phyloP scores from a whole-genome alignment of 35 echinoderm and acorn worm species.

The Ophioderma brevispina region DNA sequence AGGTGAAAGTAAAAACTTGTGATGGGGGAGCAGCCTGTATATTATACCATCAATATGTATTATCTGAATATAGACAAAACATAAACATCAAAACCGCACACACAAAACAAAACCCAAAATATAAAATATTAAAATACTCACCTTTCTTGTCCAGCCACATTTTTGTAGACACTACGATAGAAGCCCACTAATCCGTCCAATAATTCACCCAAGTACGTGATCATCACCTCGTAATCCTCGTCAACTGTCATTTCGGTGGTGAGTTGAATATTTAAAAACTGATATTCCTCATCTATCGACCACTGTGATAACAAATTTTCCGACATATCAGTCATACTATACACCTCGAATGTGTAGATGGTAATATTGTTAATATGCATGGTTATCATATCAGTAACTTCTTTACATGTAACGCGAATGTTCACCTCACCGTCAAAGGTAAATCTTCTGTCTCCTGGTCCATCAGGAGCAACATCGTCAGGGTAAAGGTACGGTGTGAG shows the following conservation, averaged over 20 bases:
- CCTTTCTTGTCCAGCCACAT: slow-evolving; percentile 51
- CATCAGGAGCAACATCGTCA: slow-evolving; percentile 8
- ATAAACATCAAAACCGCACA: no score
- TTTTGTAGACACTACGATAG: slow-evolving; percentile 23
- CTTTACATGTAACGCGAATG: slow-evolving; percentile 36
- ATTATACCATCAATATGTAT: no score
- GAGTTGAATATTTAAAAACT: slow-evolving; percentile 5
- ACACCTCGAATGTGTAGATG: background rate
- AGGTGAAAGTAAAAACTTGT: no score
- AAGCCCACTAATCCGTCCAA: background rate
- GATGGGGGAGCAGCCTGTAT: no score
- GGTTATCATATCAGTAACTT: slow-evolving; percentile 24
- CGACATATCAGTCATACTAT: background rate
- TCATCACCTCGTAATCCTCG: slow-evolving; percentile 24
- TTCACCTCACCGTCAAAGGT: slow-evolving; percentile 66
- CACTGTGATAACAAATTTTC: background rate
- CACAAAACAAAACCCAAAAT: no score
- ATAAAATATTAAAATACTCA: no score
- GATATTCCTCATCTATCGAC: background rate
- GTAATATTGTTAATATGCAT: slow-evolving; percentile 32
- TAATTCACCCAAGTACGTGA: slow-evolving; percentile 2
- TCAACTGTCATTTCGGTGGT: background rate
- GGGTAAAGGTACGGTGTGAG: slow-evolving; percentile 37
- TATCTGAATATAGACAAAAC: no score
- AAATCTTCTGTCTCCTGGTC: slow-evolving; percentile 18